phyloP scores from a whole-genome alignment of 1,140 invertebrate species.

The Dermatophagoides farinae region DNA sequence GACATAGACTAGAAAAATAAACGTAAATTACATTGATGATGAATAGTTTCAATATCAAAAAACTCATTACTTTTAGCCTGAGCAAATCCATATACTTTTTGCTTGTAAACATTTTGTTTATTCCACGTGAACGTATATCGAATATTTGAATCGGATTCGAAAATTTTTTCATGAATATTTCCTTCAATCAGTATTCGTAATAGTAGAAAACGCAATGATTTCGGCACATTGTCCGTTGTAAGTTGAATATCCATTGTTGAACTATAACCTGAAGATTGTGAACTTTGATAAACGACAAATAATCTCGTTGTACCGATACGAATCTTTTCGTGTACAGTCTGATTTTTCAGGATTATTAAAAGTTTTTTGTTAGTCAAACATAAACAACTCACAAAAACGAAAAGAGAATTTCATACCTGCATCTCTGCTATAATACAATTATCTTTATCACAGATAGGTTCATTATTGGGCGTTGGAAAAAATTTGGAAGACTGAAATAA shows the following conservation, averaged over 20 bases:
- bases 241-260: conserved; percentile 30
- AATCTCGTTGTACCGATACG: conserved; percentile 55
- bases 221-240: conserved; percentile 30
- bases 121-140: conserved; percentile 33
- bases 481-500: conserved; percentile 79
- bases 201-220: conserved; percentile 22
- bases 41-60: not conserved
- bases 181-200: conserved; percentile 29
- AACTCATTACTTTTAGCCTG: conserved; percentile 34
- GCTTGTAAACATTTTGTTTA: conserved; percentile 31
- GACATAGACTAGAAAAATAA: conserved; percentile 33
- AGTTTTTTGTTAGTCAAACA: too few species aligned
- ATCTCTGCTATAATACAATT: conserved; percentile 75
- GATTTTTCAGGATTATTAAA: conserved; percentile 22
- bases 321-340: conserved; percentile 84
- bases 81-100: conserved; percentile 56
- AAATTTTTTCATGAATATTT: conserved; percentile 26
- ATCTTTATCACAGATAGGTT: conserved; percentile 76
- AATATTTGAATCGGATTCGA: conserved; percentile 31
- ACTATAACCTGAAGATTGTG: conserved; percentile 28
- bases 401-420: conserved; percentile 32
- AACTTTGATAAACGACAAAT: conserved; percentile 29
- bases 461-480: conserved; percentile 41
- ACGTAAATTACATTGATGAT: not conserved
- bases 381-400: not conserved